Percentiles rank a stretch among this genome's conserved stretches.
Conservation (phyloP, 2,797 vertebrate genomes). For the Harpagifer antarcticus region DNA sequence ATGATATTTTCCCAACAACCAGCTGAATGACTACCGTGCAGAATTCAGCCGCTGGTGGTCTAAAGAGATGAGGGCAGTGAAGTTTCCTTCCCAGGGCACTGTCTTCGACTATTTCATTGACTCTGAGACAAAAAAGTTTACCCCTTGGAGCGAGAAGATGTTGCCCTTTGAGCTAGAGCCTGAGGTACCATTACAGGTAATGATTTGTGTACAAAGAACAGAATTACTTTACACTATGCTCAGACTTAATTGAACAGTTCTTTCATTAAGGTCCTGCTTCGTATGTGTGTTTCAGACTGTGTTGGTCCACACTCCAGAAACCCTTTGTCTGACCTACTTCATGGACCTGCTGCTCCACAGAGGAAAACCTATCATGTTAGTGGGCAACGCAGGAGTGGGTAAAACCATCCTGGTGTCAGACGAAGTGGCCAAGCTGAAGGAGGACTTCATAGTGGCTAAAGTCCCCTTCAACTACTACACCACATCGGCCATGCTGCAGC, state of each 20-base stretch:
- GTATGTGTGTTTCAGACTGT: constrained; percentile 71
- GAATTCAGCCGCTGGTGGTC: constrained; percentile 91
- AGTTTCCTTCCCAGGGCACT: constrained; percentile 87
- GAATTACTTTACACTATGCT: neutral
- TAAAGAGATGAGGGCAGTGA: constrained; percentile 89
- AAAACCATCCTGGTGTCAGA: constrained; percentile 85
- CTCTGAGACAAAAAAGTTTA: constrained; percentile 87
- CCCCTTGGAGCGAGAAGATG: constrained; percentile 84
- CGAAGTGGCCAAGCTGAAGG: constrained; percentile 77
- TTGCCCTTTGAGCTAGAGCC: constrained; percentile 83
- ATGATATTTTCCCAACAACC: constrained; percentile 11
- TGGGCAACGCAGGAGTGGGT: constrained; percentile 84
- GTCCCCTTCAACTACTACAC: constrained; percentile 84
- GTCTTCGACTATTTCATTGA: constrained; percentile 92
- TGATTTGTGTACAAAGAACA: neutral
- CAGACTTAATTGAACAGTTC: neutral
- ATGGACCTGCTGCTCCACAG: constrained; percentile 84
- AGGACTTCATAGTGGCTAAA: constrained; percentile 81
- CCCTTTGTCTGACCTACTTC: constrained; percentile 81
- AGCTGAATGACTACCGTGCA: constrained; percentile 88
- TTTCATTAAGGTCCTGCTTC: neutral
- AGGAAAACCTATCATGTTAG: constrained; percentile 79
- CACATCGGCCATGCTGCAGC: constrained; percentile 81
- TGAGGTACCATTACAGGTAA: constrained; percentile 83
- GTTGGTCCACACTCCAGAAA: constrained; percentile 81